Evolutionary conservation across 2,888 invertebrate species (phyloP), one percentile per base, ranked within the genome.

Genomic region (Cyclophora albipunctata): DNA sequence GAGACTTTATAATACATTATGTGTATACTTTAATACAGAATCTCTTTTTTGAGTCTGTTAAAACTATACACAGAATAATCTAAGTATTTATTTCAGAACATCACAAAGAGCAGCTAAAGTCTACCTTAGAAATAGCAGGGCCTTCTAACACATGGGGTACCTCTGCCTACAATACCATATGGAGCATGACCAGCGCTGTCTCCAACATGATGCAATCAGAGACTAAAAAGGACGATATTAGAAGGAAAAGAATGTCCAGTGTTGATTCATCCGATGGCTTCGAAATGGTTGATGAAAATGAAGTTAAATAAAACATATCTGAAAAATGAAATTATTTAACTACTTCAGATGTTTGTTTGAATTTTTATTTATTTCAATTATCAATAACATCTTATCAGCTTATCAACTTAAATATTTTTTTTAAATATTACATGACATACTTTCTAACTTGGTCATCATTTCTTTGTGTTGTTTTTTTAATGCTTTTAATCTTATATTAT

Each of bases 231-330:
- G 20, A 37, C 1, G 37, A 37, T 4, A 37, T 5, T 37, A 78
- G 73, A 68, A 74, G 78, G 50, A 75, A 78, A 59, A 69, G 81
- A 55, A 62, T 83, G 34, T 75, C 81, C 43, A 86, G 87, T 69
- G 68, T 67, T 48, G 85, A 85, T 62, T 86, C 84, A 41, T 81
- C 87, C 46, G 87, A 88, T 73, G 87, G 85, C n/a, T 88, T 88
- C 71, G 87, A 86, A 78, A 84, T 88, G 45, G 77, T 88, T 62
- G 84, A 88, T 60, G 77, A 83, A 73, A 78, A 73, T 69, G 87
- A 88, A 52, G 63, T 85, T 55, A 68, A 73, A 57, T 81, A 76
- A 70, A 53, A 51, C 54, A 59, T 54, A 59, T 59, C 53, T 37
- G 37, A 37, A 48, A 37, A 48, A 40, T 37, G 5, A 37, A 37